Evolutionary conservation across 2,113 vertebrate species (phyloP).

Genomic region (Osmerus mordax): DNA sequence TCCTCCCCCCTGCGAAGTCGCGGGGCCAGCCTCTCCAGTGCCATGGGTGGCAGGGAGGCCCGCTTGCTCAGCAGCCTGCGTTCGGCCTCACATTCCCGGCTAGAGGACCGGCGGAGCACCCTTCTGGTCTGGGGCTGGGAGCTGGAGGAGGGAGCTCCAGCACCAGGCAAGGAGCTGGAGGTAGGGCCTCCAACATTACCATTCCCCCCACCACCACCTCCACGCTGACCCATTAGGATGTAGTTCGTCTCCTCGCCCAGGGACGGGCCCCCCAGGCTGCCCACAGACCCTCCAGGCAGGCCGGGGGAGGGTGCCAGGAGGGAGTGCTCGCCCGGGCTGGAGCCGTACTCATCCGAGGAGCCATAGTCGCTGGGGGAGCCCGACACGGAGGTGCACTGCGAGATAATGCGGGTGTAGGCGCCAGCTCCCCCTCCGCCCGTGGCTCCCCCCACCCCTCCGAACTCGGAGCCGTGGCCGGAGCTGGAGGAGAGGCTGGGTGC

Average conservation of each 20-base stretch:
- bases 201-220: slow-evolving; percentile 16
- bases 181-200: slow-evolving; percentile 23
- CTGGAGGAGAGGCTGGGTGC: slow-evolving; percentile 63
- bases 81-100: slow-evolving; percentile 69
- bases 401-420: slow-evolving; percentile 57
- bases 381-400: slow-evolving; percentile 64
- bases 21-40: slow-evolving; percentile 66
- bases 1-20: slow-evolving; percentile 46
- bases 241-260: slow-evolving; percentile 70
- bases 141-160: slow-evolving; percentile 31
- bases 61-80: slow-evolving; percentile 68
- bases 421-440: slow-evolving; percentile 38
- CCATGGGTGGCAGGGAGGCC: slow-evolving; percentile 73
- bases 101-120: slow-evolving; percentile 70
- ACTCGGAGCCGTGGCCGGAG: slow-evolving; percentile 68
- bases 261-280: slow-evolving; percentile 57
- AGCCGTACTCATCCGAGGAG: slow-evolving; percentile 80
- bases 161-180: slow-evolving; percentile 45
- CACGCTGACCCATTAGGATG: slow-evolving; percentile 72
- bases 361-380: slow-evolving; percentile 76
- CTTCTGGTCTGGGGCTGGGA: slow-evolving; percentile 57
- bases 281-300: slow-evolving; percentile 58
- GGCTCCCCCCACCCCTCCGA: slow-evolving; percentile 45
- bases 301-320: slow-evolving; percentile 51
- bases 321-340: slow-evolving; percentile 70